Conservation (phyloP, 2,797 vertebrate genomes). For the Gymnocypris eckloni region DNA sequence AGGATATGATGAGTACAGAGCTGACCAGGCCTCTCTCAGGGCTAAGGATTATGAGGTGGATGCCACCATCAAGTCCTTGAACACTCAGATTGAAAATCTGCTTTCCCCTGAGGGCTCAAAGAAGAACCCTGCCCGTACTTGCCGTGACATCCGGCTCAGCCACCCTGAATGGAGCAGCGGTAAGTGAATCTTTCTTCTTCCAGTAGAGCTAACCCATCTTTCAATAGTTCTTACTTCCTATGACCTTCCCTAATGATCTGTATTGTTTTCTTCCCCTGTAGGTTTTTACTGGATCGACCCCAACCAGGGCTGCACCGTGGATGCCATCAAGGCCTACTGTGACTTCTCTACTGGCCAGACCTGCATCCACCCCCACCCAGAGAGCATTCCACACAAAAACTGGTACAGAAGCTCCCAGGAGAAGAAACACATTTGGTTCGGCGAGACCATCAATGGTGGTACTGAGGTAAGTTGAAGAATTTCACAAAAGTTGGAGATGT, state of each 20-base stretch:
- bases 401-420: constrained; percentile 87
- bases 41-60: constrained; percentile 99
- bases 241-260: neutral
- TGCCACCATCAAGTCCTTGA: constrained; percentile 97
- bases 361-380: constrained; percentile 91
- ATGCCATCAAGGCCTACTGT: constrained; percentile 95
- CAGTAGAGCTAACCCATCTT: neutral
- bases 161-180: constrained; percentile 97
- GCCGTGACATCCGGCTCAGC: constrained; percentile 94
- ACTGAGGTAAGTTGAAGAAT: constrained; percentile 84
- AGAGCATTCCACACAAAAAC: constrained; percentile 87
- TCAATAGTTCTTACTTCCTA: neutral
- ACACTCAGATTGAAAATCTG: constrained; percentile 95
- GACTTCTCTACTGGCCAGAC: constrained; percentile 94
- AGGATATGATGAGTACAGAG: constrained; percentile 88
- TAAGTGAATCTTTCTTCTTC: constrained; percentile 68
- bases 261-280: constrained; percentile 61
- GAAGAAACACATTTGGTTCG: constrained; percentile 93
- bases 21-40: constrained; percentile 95
- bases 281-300: constrained; percentile 99
- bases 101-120: constrained; percentile 95
- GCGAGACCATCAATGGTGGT: constrained; percentile 95
- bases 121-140: constrained; percentile 98
- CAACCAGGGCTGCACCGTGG: constrained; percentile 96
- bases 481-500: neutral